These are phyloP conservation scores for Lagria hirta DNA, from an alignment of 2,888 invertebrate genomes.

Conservation along the genomic window DNA sequence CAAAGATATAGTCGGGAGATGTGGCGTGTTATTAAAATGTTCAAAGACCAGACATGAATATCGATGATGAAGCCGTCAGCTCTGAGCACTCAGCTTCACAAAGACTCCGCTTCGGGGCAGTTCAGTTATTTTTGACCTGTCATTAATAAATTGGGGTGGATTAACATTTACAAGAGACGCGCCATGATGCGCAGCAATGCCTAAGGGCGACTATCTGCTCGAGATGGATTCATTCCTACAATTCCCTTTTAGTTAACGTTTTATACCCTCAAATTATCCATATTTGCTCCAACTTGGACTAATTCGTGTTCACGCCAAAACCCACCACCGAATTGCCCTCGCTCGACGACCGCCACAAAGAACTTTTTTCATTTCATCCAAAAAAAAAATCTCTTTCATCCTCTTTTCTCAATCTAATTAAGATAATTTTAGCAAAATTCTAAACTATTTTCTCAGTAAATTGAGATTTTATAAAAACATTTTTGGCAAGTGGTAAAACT, in stretches of 20 bases:
- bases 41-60: slow-evolving; percentile 53
- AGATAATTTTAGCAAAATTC: no score
- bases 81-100: slow-evolving; percentile 38
- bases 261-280: slow-evolving; percentile 15
- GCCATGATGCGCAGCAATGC: slow-evolving; percentile 42
- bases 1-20: slow-evolving; percentile 36
- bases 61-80: slow-evolving; percentile 46
- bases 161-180: slow-evolving; percentile 48
- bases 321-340: slow-evolving; percentile 16
- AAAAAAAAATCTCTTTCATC: no score
- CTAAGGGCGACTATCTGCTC: slow-evolving; percentile 43
- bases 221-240: slow-evolving; percentile 40
- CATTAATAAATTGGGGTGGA: slow-evolving; percentile 53
- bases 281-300: slow-evolving; percentile 22
- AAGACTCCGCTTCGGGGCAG: slow-evolving; percentile 48
- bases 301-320: slow-evolving; percentile 21
- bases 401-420: no score
- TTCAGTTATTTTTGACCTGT: slow-evolving; percentile 54
- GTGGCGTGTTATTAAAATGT: slow-evolving; percentile 48
- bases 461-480: no score
- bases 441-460: no score
- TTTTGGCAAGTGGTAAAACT: no score
- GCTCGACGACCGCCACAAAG: slow-evolving; percentile 24
- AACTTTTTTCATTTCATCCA: no score
- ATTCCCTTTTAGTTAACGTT: slow-evolving; percentile 20